phyloP scores from a whole-genome alignment of 2,888 invertebrate genomes.

The Auanema sp. region DNA sequence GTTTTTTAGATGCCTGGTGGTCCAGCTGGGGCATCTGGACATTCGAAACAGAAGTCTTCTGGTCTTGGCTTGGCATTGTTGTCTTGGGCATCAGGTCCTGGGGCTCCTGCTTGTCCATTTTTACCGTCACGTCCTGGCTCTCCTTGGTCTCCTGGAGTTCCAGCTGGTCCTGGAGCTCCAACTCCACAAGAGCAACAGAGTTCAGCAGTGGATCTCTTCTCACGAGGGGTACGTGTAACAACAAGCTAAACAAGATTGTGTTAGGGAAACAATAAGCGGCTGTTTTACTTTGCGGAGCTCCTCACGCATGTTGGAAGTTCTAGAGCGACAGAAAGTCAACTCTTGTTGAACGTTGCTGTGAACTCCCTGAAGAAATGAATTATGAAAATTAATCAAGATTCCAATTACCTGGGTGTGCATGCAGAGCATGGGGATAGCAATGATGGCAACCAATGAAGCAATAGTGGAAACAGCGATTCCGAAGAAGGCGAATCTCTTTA shows the following conservation, averaged over 20 bases:
- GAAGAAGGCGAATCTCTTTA: too few species aligned
- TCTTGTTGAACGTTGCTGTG: constrained; percentile 6
- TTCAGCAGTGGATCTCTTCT: constrained; percentile 6
- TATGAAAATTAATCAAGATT: too few species aligned
- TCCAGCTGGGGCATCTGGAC: constrained; percentile 14
- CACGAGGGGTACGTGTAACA: background rate
- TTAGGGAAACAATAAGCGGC: too few species aligned
- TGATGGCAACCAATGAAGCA: too few species aligned
- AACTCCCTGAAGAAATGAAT: constrained; percentile 1
- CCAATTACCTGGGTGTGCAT: too few species aligned
- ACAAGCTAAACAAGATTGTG: too few species aligned
- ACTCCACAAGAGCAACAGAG: constrained; percentile 14
- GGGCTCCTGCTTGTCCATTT: constrained; percentile 17
- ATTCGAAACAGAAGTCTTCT: constrained; percentile 21
- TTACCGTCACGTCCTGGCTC: constrained; percentile 19
- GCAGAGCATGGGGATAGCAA: too few species aligned
- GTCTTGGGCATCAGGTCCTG: constrained; percentile 21
- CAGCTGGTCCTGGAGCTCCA: constrained; percentile 14
- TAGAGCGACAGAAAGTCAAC: constrained; percentile 10
- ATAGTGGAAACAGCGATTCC: too few species aligned
- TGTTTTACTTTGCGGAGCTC: constrained; percentile 9
- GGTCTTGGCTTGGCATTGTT: constrained; percentile 19
- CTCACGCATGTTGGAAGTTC: constrained; percentile 6
- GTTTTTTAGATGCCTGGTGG: constrained; percentile 6
- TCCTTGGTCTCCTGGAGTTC: constrained; percentile 17